These are phyloP conservation scores for Schizaphis graminum DNA, from an alignment of 2,888 invertebrate genomes.

Conservation along the genomic window DNA sequence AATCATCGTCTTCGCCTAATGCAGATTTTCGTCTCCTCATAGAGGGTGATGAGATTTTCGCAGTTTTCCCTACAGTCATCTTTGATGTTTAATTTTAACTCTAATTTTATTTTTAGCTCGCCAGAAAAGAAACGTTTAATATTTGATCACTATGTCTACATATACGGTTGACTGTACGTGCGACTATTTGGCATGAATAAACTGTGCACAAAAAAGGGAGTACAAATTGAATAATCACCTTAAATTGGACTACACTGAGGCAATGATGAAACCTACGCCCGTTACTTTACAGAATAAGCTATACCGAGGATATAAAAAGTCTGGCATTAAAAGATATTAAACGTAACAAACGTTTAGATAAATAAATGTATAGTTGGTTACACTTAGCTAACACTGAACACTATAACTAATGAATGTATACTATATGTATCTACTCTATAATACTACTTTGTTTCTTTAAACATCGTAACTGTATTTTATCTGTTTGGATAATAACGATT, in stretches of 20 bases:
- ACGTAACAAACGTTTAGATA: constrained; percentile 25
- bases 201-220: constrained; percentile 27
- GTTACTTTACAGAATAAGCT: constrained; percentile 45
- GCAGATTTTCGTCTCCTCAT: constrained; percentile 60
- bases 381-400: neutral
- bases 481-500: neutral
- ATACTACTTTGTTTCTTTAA: neutral
- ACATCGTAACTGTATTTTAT: neutral
- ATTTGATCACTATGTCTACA: neutral
- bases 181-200: constrained; percentile 53
- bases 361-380: constrained; percentile 14
- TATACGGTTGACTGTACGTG: neutral
- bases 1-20: constrained; percentile 49
- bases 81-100: constrained; percentile 4
- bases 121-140: neutral
- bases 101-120: neutral
- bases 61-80: constrained; percentile 63
- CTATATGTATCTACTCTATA: neutral
- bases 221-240: constrained; percentile 64
- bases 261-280: constrained; percentile 62
- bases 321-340: constrained; percentile 26
- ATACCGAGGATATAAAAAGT: constrained; percentile 35
- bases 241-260: constrained; percentile 62
- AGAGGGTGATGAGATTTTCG: constrained; percentile 59
- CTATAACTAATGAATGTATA: constrained; percentile 23